These are phyloP conservation scores for Eucidaris tribuloides DNA, from an alignment of 35 echinoderm and acorn worm species.

Conservation along the genomic window DNA sequence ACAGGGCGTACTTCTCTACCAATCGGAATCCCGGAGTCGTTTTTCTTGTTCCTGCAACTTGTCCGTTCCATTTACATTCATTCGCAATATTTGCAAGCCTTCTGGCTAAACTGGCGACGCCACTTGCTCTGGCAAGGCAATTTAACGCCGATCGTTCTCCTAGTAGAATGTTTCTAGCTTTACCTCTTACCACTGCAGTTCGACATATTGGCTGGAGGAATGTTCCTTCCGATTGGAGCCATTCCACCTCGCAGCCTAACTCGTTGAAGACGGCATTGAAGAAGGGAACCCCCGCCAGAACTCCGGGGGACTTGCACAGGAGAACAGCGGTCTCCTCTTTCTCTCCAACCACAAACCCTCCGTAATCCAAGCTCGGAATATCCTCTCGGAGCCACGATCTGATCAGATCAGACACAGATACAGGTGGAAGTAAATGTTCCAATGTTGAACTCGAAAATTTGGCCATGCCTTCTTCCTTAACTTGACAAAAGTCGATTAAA, in stretches of 20 bases:
- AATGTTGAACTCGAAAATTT: too few species aligned
- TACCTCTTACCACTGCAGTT: constrained; percentile 71
- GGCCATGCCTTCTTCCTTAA: too few species aligned
- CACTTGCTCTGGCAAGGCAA: constrained; percentile 79
- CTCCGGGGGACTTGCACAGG: constrained; percentile 89
- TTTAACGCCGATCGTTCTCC: constrained; percentile 90
- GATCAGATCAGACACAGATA: constrained; percentile 43
- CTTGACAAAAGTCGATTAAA: too few species aligned
- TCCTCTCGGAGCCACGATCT: constrained; percentile 79
- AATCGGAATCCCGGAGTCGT: constrained; percentile 95
- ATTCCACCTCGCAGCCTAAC: constrained; percentile 70
- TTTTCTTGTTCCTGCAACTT: constrained; percentile 89
- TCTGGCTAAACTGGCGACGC: constrained; percentile 68
- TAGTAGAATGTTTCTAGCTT: constrained; percentile 72
- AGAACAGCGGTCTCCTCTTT: constrained; percentile 80
- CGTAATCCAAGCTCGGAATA: constrained; percentile 90
- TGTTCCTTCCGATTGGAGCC: constrained; percentile 66
- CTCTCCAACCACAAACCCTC: constrained; percentile 89
- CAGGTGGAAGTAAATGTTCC: constrained; percentile 38
- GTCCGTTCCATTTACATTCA: constrained; percentile 62
- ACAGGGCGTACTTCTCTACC: constrained; percentile 89
- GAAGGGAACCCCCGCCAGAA: constrained; percentile 91
- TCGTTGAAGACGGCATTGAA: constrained; percentile 84
- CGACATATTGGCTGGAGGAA: constrained; percentile 59
- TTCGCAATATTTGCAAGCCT: constrained; percentile 54